These are phyloP conservation scores for Patella vulgata DNA, from an alignment of 1,140 invertebrate species.

Conservation along the genomic window DNA sequence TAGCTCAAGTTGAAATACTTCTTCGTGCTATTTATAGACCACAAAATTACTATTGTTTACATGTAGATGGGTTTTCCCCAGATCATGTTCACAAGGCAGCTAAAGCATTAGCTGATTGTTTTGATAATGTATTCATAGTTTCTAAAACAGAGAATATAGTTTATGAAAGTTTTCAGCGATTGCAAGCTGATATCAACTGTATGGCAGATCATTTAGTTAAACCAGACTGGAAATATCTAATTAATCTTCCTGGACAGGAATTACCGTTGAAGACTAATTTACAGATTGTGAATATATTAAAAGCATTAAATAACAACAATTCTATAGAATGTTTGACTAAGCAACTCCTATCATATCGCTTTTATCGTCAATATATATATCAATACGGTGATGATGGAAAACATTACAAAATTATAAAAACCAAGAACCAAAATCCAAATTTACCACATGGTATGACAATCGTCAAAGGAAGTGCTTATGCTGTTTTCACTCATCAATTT, in stretches of 20 bases:
- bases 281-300: constrained; percentile 56
- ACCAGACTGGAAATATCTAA: no score
- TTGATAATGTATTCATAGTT: constrained; percentile 56
- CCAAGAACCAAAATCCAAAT: constrained; percentile 25
- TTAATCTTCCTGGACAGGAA: constrained; percentile 54
- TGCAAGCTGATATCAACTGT: no score
- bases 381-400: not conserved
- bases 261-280: constrained; percentile 58
- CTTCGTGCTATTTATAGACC: no score
- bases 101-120: constrained; percentile 42
- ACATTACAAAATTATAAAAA: constrained; percentile 17
- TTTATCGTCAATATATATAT: constrained; percentile 19
- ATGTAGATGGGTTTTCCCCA: constrained; percentile 49
- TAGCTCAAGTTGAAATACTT: no score
- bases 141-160: constrained; percentile 41
- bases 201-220: no score
- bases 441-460: constrained; percentile 48
- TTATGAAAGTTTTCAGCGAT: constrained; percentile 43
- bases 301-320: constrained; percentile 50
- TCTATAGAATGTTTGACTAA: constrained; percentile 40
- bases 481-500: constrained; percentile 52
- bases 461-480: constrained; percentile 59
- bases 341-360: constrained; percentile 17
- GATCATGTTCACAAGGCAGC: constrained; percentile 32
- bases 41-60: no score